phyloP scores from a whole-genome alignment of 2,797 vertebrate genomes.

The Platyrinchus mystaceus region DNA sequence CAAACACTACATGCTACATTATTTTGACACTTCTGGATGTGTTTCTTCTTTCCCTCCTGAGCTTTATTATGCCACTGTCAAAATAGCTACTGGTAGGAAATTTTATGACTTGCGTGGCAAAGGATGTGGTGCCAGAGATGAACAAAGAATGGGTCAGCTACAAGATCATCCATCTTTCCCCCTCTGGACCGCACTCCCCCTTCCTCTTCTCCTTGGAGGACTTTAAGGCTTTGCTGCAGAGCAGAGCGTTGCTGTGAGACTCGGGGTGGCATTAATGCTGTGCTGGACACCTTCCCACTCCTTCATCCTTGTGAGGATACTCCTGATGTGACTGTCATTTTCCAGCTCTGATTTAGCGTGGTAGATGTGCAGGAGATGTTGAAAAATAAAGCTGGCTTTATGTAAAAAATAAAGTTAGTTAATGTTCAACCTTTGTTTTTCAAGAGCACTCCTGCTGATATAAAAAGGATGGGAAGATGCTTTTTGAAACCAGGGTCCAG shows the following conservation, averaged over 20 bases:
- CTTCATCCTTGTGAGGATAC: background rate
- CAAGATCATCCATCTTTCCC: slow-evolving; percentile 38
- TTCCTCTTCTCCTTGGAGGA: background rate
- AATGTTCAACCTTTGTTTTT: background rate
- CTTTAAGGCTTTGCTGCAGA: background rate
- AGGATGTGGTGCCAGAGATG: slow-evolving; percentile 39
- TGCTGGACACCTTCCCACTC: background rate
- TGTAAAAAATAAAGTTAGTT: background rate
- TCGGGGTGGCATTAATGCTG: background rate
- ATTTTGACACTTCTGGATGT: slow-evolving; percentile 29
- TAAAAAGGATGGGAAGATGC: background rate
- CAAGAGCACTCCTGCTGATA: background rate
- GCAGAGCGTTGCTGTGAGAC: background rate
- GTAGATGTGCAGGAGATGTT: background rate
- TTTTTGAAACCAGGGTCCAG: background rate
- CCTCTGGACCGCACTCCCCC: background rate
- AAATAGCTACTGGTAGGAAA: slow-evolving; percentile 32
- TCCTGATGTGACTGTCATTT: background rate
- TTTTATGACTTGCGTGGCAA: slow-evolving; percentile 52
- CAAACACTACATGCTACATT: background rate
- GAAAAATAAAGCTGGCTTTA: background rate
- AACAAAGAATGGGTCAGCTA: slow-evolving; percentile 43
- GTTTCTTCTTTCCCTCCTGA: slow-evolving; percentile 39
- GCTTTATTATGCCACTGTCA: slow-evolving; percentile 42
- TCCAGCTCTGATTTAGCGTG: background rate